A percentile compares a stretch with the other conserved stretches of the same genome.
Evolutionary conservation across 1,140 invertebrate species (phyloP).

Genomic region (Neuroterus valhalla): DNA sequence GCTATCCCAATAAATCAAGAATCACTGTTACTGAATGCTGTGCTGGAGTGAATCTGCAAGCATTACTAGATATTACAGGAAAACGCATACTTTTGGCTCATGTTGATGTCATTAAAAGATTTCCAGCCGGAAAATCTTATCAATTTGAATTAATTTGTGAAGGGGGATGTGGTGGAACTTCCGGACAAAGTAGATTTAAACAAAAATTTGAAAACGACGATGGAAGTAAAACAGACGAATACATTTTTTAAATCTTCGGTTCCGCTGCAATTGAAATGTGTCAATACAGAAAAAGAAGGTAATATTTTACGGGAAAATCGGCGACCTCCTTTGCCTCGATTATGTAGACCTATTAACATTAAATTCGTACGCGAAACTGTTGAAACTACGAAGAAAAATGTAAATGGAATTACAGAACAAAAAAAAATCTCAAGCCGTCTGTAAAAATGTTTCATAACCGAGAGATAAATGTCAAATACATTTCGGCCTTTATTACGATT

Average conservation of each 20-base stretch:
- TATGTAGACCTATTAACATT: not conserved
- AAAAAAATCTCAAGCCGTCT: not conserved
- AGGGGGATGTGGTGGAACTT: not conserved
- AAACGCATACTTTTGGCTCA: not conserved
- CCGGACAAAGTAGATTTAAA: too few relatives aligned
- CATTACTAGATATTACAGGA: too few relatives aligned
- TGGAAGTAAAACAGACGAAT: not conserved
- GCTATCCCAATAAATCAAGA: not conserved
- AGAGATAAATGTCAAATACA: not conserved
- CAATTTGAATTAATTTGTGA: not conserved
- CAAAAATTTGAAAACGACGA: not conserved
- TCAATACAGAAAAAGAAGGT: not conserved
- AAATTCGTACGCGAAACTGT: not conserved
- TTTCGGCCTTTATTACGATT: not conserved
- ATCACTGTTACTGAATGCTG: not conserved
- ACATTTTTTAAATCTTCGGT: not conserved
- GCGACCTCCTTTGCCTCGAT: not conserved
- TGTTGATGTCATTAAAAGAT: not conserved
- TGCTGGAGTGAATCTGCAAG: not conserved
- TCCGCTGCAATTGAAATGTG: not conserved
- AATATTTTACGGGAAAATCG: not conserved
- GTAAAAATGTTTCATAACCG: not conserved
- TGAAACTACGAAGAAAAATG: not conserved
- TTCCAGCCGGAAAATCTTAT: not conserved
- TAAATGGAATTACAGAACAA: not conserved